Base-by-base conservation (phyloP, 2,888 invertebrate genomes). In the Deilephila porcellus region DNA sequence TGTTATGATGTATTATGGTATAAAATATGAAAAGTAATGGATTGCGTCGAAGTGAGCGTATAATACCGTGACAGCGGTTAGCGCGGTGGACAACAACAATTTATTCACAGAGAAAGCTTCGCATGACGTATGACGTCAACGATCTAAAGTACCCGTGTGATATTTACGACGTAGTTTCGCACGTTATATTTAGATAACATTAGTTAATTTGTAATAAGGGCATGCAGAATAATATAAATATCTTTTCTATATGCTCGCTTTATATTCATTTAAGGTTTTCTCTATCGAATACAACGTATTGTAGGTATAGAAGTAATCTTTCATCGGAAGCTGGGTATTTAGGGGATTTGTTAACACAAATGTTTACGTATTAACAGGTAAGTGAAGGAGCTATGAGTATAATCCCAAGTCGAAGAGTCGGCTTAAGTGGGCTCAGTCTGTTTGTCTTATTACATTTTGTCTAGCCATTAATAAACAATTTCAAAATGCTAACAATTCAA, bases 11-110 rank as follows among this genome's bases (percentile, higher is more conserved):
- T 32, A 81, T 81, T 75, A 77, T 73, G 71, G 77, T 74, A 76
- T 76, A 74, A 80, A 79, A 82, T 80, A 83, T 82, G 80, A 80
- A 84, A 83, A 81, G 81, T 83, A 83, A 85, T 83, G 83, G 79
- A 82, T 84, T 79, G 78, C 76, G 74, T 74, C 74, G 78, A 79
- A 78, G 79, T 80, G 82, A 82, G 81, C 82, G 79, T 82, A 83
- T 88, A 88, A 89, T 89, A 87, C 83, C 83, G 71, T 87, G 86
- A 86, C 86, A 84, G 83, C 84, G 87, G 88, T 85, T 83, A 83
- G 80, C 79, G 80, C 77, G 78, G 74, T 78, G 80, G 78, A 80
- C 82, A 80, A 82, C 85, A 86, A 89, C 85, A 86, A 89, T 87
- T 88, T 87, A 87, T 89, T 88, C 84, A 86, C 82, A 82, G 80